phyloP scores from a whole-genome alignment of 2,797 vertebrate genomes.

The Muscicapa striata region DNA sequence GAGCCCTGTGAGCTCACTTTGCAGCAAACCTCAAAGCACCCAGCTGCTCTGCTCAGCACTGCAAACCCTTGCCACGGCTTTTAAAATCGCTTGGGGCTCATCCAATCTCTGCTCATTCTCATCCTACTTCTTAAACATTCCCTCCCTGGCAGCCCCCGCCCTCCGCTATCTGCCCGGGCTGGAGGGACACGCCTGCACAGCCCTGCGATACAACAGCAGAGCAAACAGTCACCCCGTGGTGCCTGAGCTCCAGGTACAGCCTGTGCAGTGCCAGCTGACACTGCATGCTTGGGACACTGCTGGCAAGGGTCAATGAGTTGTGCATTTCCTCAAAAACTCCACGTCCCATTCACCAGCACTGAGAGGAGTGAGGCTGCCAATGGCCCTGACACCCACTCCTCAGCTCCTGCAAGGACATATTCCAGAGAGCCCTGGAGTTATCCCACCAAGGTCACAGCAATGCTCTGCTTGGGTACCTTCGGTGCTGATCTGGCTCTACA shows the following conservation, averaged over 20 bases:
- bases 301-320: slow-evolving; percentile 23
- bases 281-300: slow-evolving; percentile 36
- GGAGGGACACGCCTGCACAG: neutral
- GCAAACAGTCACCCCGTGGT: slow-evolving; percentile 24
- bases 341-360: neutral
- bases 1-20: neutral
- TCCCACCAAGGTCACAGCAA: neutral
- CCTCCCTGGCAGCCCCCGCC: neutral
- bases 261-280: slow-evolving; percentile 56
- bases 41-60: neutral
- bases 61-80: neutral
- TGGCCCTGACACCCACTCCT: neutral
- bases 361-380: neutral
- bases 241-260: slow-evolving; percentile 50
- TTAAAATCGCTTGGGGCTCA: neutral
- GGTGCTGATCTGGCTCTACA: neutral
- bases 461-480: neutral
- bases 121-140: neutral
- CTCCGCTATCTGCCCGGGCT: neutral
- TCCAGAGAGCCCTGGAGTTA: neutral
- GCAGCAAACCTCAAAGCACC: neutral
- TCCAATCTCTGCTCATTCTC: neutral
- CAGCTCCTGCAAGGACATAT: neutral
- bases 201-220: slow-evolving; percentile 19
- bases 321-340: slow-evolving; percentile 32